A percentile compares a stretch with the other conserved stretches of the same genome.
phyloP scores from a whole-genome alignment of 2,113 vertebrate species.

The Etia nguti region DNA sequence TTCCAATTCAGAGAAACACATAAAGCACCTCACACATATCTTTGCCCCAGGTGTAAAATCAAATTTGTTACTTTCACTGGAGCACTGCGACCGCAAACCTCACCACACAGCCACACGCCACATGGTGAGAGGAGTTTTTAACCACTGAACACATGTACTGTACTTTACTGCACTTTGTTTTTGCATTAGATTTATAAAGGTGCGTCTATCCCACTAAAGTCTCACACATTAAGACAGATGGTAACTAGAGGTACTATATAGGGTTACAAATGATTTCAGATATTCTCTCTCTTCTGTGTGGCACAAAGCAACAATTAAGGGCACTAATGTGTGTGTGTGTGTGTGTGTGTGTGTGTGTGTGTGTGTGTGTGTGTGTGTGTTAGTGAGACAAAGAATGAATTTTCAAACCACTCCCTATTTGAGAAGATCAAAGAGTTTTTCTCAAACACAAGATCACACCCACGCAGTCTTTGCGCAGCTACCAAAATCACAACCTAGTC shows the following conservation, averaged over 20 bases:
- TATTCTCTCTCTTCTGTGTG: conserved; percentile 4
- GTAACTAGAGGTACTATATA: neutral
- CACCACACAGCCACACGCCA: conserved; percentile 20
- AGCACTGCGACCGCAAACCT: conserved; percentile 35
- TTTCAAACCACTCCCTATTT: conserved; percentile 37
- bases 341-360: neutral
- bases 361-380: neutral
- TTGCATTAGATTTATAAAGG: neutral
- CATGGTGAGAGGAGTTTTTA: conserved; percentile 4
- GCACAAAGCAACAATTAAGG: conserved; percentile 11
- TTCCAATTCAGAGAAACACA: conserved; percentile 55
- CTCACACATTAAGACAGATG: neutral
- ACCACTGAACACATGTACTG: conserved; percentile 9
- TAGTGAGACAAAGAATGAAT: conserved; percentile 9
- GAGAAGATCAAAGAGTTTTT: conserved; percentile 40
- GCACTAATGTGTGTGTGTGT: neutral
- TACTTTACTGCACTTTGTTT: neutral
- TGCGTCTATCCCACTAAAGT: neutral
- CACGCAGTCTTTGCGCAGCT: conserved; percentile 2
- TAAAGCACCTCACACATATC: conserved; percentile 50
- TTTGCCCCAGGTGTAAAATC: conserved; percentile 56
- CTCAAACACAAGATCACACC: conserved; percentile 38
- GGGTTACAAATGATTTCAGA: neutral
- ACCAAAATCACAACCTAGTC: neutral
- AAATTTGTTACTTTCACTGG: conserved; percentile 45